A percentile compares a stretch with the other conserved stretches of the same genome.
Conservation (phyloP, 2,113 vertebrate species). For the Carettochelys insculpta region DNA sequence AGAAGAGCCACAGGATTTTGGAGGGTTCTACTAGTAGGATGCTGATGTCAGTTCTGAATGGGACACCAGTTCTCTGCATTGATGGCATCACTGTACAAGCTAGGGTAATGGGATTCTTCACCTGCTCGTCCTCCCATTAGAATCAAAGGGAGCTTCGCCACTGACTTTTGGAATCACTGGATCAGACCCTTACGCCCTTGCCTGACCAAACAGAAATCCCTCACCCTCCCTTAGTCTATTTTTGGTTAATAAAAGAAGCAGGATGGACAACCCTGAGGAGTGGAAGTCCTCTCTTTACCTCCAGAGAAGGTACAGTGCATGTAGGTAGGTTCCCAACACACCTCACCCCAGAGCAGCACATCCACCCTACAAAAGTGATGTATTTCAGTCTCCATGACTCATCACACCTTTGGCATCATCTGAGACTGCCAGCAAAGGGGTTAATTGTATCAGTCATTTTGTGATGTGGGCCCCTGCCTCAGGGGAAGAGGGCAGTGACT, state of each 20-base stretch:
- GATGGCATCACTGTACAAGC: neutral
- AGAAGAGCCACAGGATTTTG: too few species aligned
- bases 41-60: neutral
- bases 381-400: neutral
- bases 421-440: neutral
- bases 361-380: too few species aligned
- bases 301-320: neutral
- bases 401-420: neutral
- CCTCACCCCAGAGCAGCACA: too few species aligned
- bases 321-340: neutral
- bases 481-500: neutral
- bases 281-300: neutral
- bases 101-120: neutral
- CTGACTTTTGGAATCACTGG: neutral
- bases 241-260: neutral
- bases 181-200: too few species aligned
- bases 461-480: neutral
- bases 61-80: neutral
- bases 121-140: neutral
- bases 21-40: neutral
- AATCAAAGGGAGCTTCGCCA: neutral
- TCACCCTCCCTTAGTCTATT: neutral
- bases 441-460: neutral
- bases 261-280: neutral
- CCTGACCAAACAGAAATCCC: neutral